These are phyloP conservation scores for Hermaeophaga mercurialis DNA, from an alignment of 2,888 invertebrate genomes.

Conservation along the genomic window DNA sequence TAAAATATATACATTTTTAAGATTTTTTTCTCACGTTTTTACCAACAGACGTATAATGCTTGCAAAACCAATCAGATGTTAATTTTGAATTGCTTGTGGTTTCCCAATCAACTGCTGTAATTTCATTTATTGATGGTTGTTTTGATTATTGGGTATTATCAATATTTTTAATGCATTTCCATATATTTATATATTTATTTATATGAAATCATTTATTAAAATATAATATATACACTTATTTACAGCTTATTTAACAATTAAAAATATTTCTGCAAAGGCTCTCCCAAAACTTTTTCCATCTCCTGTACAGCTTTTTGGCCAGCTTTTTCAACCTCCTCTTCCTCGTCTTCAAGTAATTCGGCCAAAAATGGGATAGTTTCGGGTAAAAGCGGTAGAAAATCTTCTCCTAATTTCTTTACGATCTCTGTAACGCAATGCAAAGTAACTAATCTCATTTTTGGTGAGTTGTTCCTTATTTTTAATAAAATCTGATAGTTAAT, in stretches of 20 bases:
- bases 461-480: conserved; percentile 79
- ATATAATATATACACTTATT: too few relatives aligned
- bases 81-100: too few relatives aligned
- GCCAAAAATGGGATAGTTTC: conserved; percentile 94
- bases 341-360: conserved; percentile 90
- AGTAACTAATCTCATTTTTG: conserved; percentile 75
- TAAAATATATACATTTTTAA: too few relatives aligned
- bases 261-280: conserved; percentile 88
- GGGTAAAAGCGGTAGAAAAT: conserved; percentile 85
- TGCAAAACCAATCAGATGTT: too few relatives aligned
- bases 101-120: too few relatives aligned
- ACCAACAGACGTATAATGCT: too few relatives aligned
- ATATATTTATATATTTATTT: too few relatives aligned
- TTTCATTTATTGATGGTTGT: too few relatives aligned
- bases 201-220: too few relatives aligned
- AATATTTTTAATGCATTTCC: too few relatives aligned
- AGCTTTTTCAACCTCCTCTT: conserved; percentile 77
- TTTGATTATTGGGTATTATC: too few relatives aligned
- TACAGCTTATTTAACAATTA: conserved; percentile 56
- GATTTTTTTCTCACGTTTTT: too few relatives aligned
- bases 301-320: conserved; percentile 82
- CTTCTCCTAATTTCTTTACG: conserved; percentile 83
- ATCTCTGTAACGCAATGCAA: conserved; percentile 77
- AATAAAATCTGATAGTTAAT: conserved; percentile 88
- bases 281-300: conserved; percentile 85